A percentile compares a stretch with the other conserved stretches of the same genome.
phyloP scores from a whole-genome alignment of 2,888 invertebrate genomes.

The Tipula lateralis region DNA sequence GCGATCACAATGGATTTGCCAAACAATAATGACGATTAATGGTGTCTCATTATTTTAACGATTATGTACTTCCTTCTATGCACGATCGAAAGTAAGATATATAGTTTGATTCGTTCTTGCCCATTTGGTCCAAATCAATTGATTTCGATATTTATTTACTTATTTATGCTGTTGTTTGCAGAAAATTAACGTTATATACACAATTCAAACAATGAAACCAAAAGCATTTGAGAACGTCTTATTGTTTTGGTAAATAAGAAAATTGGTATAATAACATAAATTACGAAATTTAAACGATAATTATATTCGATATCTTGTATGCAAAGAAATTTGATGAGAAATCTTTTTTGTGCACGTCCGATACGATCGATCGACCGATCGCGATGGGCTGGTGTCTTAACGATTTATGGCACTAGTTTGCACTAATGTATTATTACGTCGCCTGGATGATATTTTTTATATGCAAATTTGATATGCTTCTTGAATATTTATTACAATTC shows the following conservation, averaged over 20 bases:
- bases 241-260: neutral
- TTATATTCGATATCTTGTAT: neutral
- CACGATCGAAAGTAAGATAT: no score
- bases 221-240: neutral
- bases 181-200: no score
- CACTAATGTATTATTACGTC: neutral
- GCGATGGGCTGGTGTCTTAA: no score
- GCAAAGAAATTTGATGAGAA: neutral
- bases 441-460: neutral
- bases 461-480: neutral
- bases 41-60: no score
- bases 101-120: neutral
- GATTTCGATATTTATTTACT: no score
- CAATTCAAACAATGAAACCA: neutral
- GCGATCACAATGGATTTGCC: no score
- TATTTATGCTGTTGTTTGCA: no score
- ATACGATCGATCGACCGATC: neutral
- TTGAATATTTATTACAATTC: neutral
- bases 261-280: neutral
- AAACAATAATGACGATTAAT: no score
- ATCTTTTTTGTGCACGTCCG: no score
- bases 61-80: no score
- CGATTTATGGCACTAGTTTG: neutral
- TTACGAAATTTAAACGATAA: neutral
- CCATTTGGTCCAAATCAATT: neutral